Evolutionary conservation across 2,797 vertebrate genomes (phyloP), one percentile per base, ranked within the genome.

Genomic region (Phalloptychus januarius): DNA sequence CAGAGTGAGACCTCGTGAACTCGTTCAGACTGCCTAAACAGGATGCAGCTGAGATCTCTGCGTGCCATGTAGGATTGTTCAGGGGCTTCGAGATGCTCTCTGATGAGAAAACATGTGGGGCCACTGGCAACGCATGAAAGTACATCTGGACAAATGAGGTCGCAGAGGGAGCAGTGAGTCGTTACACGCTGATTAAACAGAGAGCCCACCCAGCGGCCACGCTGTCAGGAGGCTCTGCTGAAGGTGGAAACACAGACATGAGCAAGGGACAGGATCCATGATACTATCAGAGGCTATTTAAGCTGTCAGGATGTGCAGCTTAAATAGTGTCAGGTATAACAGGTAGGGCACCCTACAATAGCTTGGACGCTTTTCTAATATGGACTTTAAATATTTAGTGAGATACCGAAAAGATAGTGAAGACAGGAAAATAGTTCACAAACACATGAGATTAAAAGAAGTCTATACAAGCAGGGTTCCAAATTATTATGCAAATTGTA

Each of bases 31-130:
- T 72, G 78, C 86, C 77, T 81, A 86, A 93, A 95, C 95, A 94
- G 95, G 95, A 96, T 94, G 94, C 95, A 95, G 95, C 95, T 95
- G 95, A 95, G 81, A 85, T 77, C 83, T 89, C 83, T 83, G 73
- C 75, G 79, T 80, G 87, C 85, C 90, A 84, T 88, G 87, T 79
- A 81, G 75, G 71, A 79, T 74, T 82, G 85, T 40, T 25, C 33
- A 10, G 63, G 63, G 67, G 40, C 25, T 44, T 16, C 1, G 67
- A 70, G 40, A 44, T 58, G 8, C 71, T 74, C 78, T 74, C 83
- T 89, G 75, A 83, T 85, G 80, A 93, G 94, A 86, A 87, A 94
- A 94, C 91, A 92, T 79, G 83, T 93, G 93, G 58, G 81, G 75
- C 79, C 84, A 84, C 89, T 91, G 91, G 89, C 88, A 85, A 65